These are phyloP conservation scores for Camponotus pennsylvanicus DNA, from an alignment of 1,140 invertebrate genomes.

Conservation along the genomic window DNA sequence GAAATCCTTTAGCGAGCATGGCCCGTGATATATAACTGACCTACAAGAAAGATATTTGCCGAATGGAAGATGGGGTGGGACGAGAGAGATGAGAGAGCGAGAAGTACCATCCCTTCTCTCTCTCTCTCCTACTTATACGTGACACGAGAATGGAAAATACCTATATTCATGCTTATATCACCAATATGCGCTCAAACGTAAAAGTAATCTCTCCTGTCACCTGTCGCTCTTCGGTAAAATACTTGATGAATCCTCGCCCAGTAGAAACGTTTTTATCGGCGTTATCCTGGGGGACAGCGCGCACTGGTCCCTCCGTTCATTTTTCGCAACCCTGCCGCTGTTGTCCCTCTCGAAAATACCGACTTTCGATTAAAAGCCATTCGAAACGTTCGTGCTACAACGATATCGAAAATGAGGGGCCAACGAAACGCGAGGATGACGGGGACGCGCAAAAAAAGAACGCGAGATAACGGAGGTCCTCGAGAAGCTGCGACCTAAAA, in stretches of 20 bases:
- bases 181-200: conserved; percentile 57
- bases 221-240: conserved; percentile 70
- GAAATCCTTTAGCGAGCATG: conserved; percentile 60
- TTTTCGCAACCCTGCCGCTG: conserved; percentile 42
- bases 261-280: conserved; percentile 69
- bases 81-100: background rate
- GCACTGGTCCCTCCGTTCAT: conserved; percentile 21
- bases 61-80: conserved; percentile 1
- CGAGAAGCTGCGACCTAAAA: conserved; percentile 15
- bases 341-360: conserved; percentile 49
- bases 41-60: conserved; percentile 58
- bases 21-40: conserved; percentile 58
- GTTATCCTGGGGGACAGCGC: conserved; percentile 53
- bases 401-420: conserved; percentile 14
- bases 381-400: conserved; percentile 43
- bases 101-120: background rate
- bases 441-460: background rate
- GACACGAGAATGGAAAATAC: conserved; percentile 18
- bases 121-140: background rate
- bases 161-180: conserved; percentile 36
- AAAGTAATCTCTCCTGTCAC: conserved; percentile 75
- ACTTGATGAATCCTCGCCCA: conserved; percentile 70
- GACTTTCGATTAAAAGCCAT: conserved; percentile 73
- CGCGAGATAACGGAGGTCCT: conserved; percentile 36
- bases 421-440: background rate